Base-by-base conservation (phyloP, 2,888 invertebrate species). In the Esperia sulphurella region DNA sequence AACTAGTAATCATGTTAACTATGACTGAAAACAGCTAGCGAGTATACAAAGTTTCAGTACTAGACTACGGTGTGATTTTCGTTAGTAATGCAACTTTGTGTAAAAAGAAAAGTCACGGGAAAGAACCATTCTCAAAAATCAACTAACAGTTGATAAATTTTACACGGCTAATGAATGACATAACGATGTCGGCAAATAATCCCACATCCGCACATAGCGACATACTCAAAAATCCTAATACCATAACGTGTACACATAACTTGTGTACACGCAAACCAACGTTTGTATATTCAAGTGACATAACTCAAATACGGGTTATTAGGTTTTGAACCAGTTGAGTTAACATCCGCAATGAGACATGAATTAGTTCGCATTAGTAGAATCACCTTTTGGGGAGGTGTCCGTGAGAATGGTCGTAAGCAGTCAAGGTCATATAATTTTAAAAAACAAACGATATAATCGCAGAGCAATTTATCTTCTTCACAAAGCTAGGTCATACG, bases 271-370 rank as follows among this genome's bases (percentile, higher is more conserved):
- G 64, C 52, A 58, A 65, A 54, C 53, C 69, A 76, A 79, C 71
- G 78, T 67, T 68, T 61, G 59, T 55, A 55, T 75, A 63, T 77
- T 75, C 73, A 67, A 61, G 68, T 79, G 78, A 80, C 73, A 79
- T 79, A 82, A 82, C 66, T 65, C 77, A 81, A 83, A 83, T 80
- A 82, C 62, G 57, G 70, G 68, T 75, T 79, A 77, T 74, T 71
- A 67, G 68, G 78, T 71, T 69, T 63, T 50, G 58, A 65, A 63
- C 64, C 58, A 59, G 59, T 57, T 57, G 55, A 52, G 60, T 58
- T 61, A 74, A 79, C 75, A 79, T 78, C 78, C 79, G 78, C 58
- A 54, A 64, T 1, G 56, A 37, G 41, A 41, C 29, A n/a, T 12
- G n/a, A 41, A 29, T 41, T 29, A 12, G 29, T n/a, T 9, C 33